These are phyloP conservation scores for Sandelia bainsii DNA, from an alignment of 2,797 vertebrate genomes.

Conservation along the genomic window DNA sequence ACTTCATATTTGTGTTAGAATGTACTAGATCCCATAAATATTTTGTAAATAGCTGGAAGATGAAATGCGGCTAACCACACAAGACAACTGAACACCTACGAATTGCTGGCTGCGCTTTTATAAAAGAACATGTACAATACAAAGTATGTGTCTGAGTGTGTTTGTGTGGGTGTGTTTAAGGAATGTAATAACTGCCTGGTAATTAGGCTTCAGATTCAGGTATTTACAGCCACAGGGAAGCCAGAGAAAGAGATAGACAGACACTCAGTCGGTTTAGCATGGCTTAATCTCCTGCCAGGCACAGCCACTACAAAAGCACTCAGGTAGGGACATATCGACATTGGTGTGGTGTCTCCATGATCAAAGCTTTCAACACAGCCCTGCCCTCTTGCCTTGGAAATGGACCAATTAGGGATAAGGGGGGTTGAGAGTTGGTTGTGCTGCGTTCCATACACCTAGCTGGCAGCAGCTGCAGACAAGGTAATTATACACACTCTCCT, in stretches of 20 bases:
- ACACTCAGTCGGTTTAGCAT: conserved; percentile 63
- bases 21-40: conserved; percentile 28
- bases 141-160: conserved; percentile 15
- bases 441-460: conserved; percentile 64
- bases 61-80: conserved; percentile 53
- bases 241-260: conserved; percentile 57
- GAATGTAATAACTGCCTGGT: conserved; percentile 75
- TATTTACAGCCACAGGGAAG: conserved; percentile 75
- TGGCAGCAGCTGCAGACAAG: conserved; percentile 76
- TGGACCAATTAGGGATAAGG: conserved; percentile 73
- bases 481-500: conserved; percentile 79
- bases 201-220: conserved; percentile 78
- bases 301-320: conserved; percentile 76
- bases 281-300: conserved; percentile 72
- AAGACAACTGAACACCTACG: conserved; percentile 37
- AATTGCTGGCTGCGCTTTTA: conserved; percentile 35
- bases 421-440: conserved; percentile 54
- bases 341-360: conserved; percentile 73
- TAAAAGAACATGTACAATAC: conserved; percentile 26
- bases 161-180: conserved; percentile 66
- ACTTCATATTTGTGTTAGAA: conserved; percentile 29
- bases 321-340: conserved; percentile 76
- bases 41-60: conserved; percentile 49
- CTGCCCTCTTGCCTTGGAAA: conserved; percentile 78
- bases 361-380: conserved; percentile 77